phyloP scores from a whole-genome alignment of 2,113 vertebrate genomes.

The Phoxinus phoxinus region DNA sequence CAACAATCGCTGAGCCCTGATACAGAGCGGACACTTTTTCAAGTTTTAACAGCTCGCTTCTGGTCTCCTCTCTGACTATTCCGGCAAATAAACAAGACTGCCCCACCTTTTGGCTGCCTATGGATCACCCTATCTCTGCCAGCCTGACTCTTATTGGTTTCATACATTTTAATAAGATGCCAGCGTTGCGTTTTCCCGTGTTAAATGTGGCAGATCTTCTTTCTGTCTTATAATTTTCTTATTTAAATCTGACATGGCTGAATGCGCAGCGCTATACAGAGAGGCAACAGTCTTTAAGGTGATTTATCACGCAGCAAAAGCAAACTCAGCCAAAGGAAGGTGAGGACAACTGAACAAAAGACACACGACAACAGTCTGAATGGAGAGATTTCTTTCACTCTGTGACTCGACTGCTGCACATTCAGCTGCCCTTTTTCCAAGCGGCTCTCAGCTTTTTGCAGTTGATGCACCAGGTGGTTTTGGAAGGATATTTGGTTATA shows the following conservation, averaged over 20 bases:
- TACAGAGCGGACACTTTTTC: not conserved
- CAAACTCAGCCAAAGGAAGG: conserved; percentile 38
- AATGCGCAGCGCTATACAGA: conserved; percentile 20
- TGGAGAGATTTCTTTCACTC: conserved; percentile 7
- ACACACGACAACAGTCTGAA: not conserved
- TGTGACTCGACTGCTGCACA: not conserved
- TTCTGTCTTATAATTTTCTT: conserved; percentile 41
- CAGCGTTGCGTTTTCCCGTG: conserved; percentile 10
- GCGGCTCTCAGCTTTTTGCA: not conserved
- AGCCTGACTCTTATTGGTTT: conserved; percentile 30
- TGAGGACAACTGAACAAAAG: conserved; percentile 43
- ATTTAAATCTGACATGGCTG: conserved; percentile 49
- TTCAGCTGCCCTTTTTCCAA: not conserved
- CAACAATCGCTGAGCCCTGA: not conserved
- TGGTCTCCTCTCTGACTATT: not conserved
- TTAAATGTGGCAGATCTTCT: conserved; percentile 44
- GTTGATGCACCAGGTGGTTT: conserved; percentile 1
- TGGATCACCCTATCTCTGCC: conserved; percentile 1
- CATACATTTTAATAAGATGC: conserved; percentile 49
- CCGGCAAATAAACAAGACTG: not conserved
- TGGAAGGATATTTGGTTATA: conserved; percentile 37
- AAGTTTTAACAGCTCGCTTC: not conserved
- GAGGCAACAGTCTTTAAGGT: conserved; percentile 28
- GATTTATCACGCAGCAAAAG: conserved; percentile 45
- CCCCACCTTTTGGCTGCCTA: not conserved